Evolutionary conservation across 2,888 invertebrate species (phyloP), one percentile per base, ranked within the genome.

Genomic region (Pinctada fucata): DNA sequence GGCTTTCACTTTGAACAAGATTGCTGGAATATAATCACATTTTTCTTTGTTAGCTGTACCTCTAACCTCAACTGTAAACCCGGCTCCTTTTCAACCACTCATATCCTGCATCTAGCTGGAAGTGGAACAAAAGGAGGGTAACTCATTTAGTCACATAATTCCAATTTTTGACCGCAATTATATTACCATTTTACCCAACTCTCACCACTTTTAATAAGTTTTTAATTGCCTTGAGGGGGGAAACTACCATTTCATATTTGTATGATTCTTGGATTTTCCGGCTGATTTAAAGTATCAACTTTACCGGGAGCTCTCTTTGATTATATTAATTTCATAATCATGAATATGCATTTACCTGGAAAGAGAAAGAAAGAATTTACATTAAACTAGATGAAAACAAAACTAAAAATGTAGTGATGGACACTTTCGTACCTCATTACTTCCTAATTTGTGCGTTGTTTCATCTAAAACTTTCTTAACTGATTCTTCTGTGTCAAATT

Each of bases 401-500:
- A 66, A 72, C 50, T 67, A 67, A 65, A 48, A 65, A 51, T 48
- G 49, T 47, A 50, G n/a, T n/a, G n/a, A n/a, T n/a, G n/a, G n/a
- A n/a, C n/a, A 67, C 52, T 64, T 31, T 82, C 97, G 96, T 90
- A 96, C 96, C 95, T 98, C 97, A 94, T 97, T 97, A 86, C 97
- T 97, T 86, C 96, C 96, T 48, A 90, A 76, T 82, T 86, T 87
- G 75, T 89, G 90, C 74, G 78, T 81, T 72, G 80, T 66, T 48
- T 83, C 78, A 58, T 85, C 87, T 65, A 88, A 82, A 48, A 89
- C 85, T 83, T 97, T 97, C 90, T 97, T 97, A 51, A 97, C 97
- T 76, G 97, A 96, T 93, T 97, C 96, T 93, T 98, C 98, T 51
- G 97, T 97, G 92, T 99, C 98, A 91, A 98, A 99, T 86, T 98